Conservation (phyloP, 2,888 invertebrate genomes). For the Cinara cedri region DNA sequence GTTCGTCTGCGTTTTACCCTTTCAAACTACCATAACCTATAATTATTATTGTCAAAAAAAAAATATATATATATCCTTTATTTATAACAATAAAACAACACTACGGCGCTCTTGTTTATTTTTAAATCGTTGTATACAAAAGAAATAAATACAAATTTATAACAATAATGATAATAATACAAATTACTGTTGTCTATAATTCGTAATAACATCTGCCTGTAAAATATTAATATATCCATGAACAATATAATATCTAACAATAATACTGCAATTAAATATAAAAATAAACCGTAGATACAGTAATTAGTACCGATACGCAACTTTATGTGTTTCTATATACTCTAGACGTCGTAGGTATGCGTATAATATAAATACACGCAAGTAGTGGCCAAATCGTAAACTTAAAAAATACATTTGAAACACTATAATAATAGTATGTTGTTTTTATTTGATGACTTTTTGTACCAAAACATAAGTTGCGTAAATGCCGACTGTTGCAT, state of each 20-base stretch:
- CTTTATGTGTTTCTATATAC: not conserved
- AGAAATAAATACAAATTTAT: not conserved
- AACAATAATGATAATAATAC: not conserved
- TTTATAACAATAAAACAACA: constrained; percentile 22
- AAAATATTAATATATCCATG: not conserved
- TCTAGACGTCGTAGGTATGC: too few species aligned
- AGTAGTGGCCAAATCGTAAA: too few species aligned
- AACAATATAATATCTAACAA: too few species aligned
- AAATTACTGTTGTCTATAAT: not conserved
- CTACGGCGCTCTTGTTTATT: not conserved
- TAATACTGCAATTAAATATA: too few species aligned
- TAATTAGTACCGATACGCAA: too few species aligned
- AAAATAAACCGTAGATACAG: too few species aligned
- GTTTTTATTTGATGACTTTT: too few species aligned
- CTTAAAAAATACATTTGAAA: too few species aligned
- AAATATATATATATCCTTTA: constrained; percentile 9
- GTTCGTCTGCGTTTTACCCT: constrained; percentile 22
- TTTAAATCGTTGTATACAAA: not conserved
- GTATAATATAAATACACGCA: too few species aligned
- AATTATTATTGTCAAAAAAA: constrained; percentile 46
- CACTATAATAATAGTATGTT: too few species aligned
- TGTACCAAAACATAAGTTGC: too few species aligned
- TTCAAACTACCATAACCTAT: constrained; percentile 31
- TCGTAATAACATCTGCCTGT: not conserved
- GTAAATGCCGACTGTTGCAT: too few species aligned